phyloP scores from a whole-genome alignment of 2,113 vertebrate species.

The Cyprinus carpio region DNA sequence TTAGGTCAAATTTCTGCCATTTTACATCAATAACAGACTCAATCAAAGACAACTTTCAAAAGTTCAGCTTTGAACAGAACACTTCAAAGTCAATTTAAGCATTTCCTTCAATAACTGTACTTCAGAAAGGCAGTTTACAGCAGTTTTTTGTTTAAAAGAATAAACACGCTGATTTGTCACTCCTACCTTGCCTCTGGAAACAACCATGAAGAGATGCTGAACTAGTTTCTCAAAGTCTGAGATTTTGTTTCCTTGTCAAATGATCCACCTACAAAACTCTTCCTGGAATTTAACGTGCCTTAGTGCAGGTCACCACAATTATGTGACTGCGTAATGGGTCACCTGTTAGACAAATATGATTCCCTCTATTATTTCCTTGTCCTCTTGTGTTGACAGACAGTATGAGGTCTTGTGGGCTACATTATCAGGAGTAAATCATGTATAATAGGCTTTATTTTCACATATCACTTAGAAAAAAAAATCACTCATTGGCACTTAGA shows the following conservation, averaged over 20 bases:
- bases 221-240: not conserved
- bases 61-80: not conserved
- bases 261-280: conserved; percentile 22
- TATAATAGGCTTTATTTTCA: not conserved
- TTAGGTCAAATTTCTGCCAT: not conserved
- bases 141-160: not conserved
- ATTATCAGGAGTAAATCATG: not conserved
- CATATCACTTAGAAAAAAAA: not conserved
- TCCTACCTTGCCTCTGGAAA: conserved; percentile 31
- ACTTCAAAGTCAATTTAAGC: not conserved
- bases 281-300: conserved; percentile 5
- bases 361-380: conserved; percentile 54
- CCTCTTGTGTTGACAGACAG: not conserved
- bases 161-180: not conserved
- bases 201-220: not conserved
- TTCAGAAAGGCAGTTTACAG: not conserved
- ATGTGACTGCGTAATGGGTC: not conserved
- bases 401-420: not conserved
- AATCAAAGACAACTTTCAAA: not conserved
- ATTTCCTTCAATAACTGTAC: not conserved
- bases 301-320: conserved; percentile 44
- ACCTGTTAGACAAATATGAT: conserved; percentile 63
- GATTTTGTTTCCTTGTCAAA: not conserved
- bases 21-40: too few species aligned
- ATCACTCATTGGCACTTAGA: not conserved